A percentile compares a stretch with the other conserved stretches of the same genome.
These are phyloP conservation scores for Otocyon megalotis DNA, from an alignment of 2,113 vertebrate species.

Conservation along the genomic window DNA sequence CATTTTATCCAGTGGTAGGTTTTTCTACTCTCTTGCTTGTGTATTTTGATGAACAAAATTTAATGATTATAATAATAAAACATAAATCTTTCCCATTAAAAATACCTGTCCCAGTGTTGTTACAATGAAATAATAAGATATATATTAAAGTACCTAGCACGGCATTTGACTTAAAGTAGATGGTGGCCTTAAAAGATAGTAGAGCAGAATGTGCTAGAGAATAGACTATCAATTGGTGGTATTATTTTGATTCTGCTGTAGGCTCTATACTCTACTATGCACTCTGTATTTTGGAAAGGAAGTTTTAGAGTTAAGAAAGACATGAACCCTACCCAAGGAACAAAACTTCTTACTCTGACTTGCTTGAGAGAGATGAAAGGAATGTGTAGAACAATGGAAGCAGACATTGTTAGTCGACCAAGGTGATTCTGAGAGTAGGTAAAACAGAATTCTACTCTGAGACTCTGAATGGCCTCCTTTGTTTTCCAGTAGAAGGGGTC, in stretches of 20 bases:
- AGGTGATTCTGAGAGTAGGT: background rate
- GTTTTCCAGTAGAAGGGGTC: background rate
- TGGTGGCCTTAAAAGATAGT: background rate
- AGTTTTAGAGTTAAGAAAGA: background rate
- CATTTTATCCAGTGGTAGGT: background rate
- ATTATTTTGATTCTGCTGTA: background rate
- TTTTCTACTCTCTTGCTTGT: background rate
- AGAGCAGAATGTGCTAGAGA: background rate
- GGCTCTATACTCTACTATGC: background rate
- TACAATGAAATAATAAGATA: background rate
- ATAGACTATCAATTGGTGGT: background rate
- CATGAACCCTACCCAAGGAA: background rate
- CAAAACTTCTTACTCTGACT: background rate
- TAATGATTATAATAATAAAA: background rate
- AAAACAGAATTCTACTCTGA: background rate
- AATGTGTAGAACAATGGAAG: background rate
- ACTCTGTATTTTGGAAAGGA: background rate
- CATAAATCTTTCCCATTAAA: background rate
- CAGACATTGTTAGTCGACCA: background rate
- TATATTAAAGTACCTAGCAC: background rate
- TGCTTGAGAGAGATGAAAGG: constrained; percentile 2
- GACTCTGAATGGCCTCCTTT: background rate
- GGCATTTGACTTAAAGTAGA: background rate
- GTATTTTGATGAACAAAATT: background rate
- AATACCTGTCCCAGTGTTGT: background rate